Base-by-base conservation (phyloP, 1,140 invertebrate genomes). In the Dolichoris vasculosae region DNA sequence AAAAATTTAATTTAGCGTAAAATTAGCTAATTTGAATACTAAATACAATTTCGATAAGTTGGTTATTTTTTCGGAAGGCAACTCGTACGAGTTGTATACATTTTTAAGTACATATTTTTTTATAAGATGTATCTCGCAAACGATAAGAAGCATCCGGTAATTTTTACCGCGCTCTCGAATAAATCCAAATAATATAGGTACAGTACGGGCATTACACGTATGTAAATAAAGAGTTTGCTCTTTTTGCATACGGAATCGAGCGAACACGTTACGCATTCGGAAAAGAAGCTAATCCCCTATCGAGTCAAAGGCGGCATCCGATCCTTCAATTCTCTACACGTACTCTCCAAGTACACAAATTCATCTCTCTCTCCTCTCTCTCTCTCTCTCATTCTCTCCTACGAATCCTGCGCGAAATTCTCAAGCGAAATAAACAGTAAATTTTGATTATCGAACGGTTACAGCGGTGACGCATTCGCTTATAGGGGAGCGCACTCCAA, bases 401-500 rank as follows among this genome's bases (percentile, higher is more conserved):
- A 30, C 46, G 38, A 82, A 82, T 82, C 13, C 67, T 48, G 26
- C 1, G 32, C 26, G 67, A 77, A 75, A 63, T 63, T 81, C 84
- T 86, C 82, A 55, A 76, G 48, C 55, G 55, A 59, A 76, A 83
- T 76, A 76, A 76, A 75, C 55, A 46, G 82, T 83, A 83, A 75
- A 83, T 83, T 83, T 48, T 64, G 82, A 83, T 83, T 83, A 83
- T 83, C 67, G 55, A 63, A 40, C 30, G 15, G 69, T 76, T 76
- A 63, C 43, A 48, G 23, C 23, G 26, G 20, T 59, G 55, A 46
- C 30, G 64, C 64, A 35, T 69, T 38, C 64, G 30, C 30, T 38
- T 38, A 35, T 38, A 38, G 64, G 64, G 11, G 64, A 38, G 30
- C 64, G 2, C 0, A 32, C 30, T 13, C 11, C 7, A 2, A 32